These are phyloP conservation scores for Aleiodes sp. DNA, from an alignment of 1,140 invertebrate species.

Conservation along the genomic window DNA sequence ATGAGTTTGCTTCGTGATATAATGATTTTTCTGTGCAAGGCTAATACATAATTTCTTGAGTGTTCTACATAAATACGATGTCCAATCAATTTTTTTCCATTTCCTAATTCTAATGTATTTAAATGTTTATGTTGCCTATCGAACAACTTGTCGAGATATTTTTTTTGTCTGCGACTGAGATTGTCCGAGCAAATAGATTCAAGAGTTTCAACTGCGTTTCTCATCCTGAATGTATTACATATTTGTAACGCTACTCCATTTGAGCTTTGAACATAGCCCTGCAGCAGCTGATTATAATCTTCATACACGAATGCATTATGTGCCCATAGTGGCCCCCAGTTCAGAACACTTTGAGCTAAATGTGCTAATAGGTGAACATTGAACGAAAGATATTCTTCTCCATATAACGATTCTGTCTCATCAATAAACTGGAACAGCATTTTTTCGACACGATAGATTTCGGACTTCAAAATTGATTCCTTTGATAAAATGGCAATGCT, in stretches of 20 bases:
- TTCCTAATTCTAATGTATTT: background rate
- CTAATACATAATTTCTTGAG: too few relatives aligned
- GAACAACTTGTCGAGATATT: background rate
- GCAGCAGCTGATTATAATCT: conserved; percentile 29
- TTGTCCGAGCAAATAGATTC: background rate
- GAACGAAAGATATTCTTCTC: conserved; percentile 32
- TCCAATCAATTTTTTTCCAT: background rate
- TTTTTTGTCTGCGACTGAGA: background rate
- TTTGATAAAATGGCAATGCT: conserved; percentile 37
- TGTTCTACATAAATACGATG: too few relatives aligned
- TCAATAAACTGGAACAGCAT: conserved; percentile 29
- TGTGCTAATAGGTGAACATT: conserved; percentile 42
- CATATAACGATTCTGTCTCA: conserved; percentile 34
- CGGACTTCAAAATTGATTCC: conserved; percentile 28
- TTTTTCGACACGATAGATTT: conserved; percentile 22
- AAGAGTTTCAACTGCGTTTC: background rate
- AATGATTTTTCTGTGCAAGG: too few relatives aligned
- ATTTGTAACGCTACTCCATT: conserved; percentile 32
- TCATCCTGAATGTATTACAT: conserved; percentile 12
- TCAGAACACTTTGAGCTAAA: conserved; percentile 30
- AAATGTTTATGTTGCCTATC: too few relatives aligned
- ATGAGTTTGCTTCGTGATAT: too few relatives aligned
- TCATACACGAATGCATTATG: conserved; percentile 38
- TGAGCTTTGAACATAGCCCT: conserved; percentile 27
- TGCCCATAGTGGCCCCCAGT: conserved; percentile 40